Percentiles rank a stretch among this genome's conserved stretches.
Evolutionary conservation across 2,797 vertebrate genomes (phyloP).

Genomic region (Morus bassanus): DNA sequence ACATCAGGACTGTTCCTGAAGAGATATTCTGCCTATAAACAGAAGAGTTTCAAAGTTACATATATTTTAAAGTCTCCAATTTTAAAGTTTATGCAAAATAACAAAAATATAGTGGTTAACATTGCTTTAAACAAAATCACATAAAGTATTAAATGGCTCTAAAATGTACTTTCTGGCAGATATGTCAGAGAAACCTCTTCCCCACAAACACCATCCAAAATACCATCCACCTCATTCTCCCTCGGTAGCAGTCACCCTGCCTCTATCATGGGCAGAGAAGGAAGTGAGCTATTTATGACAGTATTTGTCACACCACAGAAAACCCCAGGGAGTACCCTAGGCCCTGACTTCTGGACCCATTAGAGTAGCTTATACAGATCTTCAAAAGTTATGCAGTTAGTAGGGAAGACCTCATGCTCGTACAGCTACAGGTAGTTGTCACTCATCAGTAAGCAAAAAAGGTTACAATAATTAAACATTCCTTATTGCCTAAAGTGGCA

Average conservation of each 20-base stretch:
- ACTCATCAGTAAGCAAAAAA: background rate
- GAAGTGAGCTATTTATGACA: background rate
- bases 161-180: background rate
- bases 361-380: background rate
- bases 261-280: background rate
- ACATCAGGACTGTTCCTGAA: slow-evolving; percentile 83
- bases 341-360: background rate
- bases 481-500: background rate
- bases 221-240: background rate
- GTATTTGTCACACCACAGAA: background rate
- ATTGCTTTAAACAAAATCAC: background rate
- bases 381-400: background rate
- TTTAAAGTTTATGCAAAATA: background rate
- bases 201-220: background rate
- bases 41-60: slow-evolving; percentile 43
- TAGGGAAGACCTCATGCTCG: background rate
- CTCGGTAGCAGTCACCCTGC: background rate
- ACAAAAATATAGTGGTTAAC: background rate
- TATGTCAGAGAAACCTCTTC: background rate
- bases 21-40: slow-evolving; percentile 88
- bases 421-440: background rate
- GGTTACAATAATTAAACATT: background rate
- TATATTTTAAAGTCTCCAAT: background rate
- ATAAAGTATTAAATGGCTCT: background rate
- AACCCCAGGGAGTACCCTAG: background rate